phyloP scores from a whole-genome alignment of 2,113 vertebrate genomes.

The Mola mola region DNA sequence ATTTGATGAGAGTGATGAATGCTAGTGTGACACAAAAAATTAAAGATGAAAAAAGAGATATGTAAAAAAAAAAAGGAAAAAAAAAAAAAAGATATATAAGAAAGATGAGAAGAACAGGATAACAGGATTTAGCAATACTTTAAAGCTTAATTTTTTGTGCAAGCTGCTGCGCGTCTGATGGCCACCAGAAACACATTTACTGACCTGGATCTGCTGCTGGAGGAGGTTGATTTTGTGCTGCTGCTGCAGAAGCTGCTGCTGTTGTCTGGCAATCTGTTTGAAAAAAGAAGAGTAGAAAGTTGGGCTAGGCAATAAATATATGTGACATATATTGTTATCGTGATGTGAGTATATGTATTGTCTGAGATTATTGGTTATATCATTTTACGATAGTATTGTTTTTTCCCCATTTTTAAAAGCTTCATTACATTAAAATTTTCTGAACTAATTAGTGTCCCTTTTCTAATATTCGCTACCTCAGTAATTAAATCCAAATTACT shows the following conservation, averaged over 20 bases:
- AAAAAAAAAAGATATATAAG: background rate
- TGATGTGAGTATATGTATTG: too few species aligned
- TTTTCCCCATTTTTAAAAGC: too few species aligned
- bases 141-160: conserved; percentile 47
- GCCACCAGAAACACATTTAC: conserved; percentile 72
- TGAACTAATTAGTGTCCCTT: too few species aligned
- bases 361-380: too few species aligned
- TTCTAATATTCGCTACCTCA: too few species aligned
- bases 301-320: background rate
- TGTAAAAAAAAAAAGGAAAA: conserved; percentile 4
- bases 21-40: conserved; percentile 65
- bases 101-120: conserved; percentile 8
- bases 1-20: conserved; percentile 72
- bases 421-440: too few species aligned
- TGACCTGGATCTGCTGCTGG: conserved; percentile 99
- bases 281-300: conserved; percentile 32
- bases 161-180: conserved; percentile 20
- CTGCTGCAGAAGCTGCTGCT: conserved; percentile 99
- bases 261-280: conserved; percentile 96
- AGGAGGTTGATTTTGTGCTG: conserved; percentile 99
- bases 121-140: conserved; percentile 29
- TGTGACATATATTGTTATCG: too few species aligned
- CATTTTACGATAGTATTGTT: too few species aligned
- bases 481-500: too few species aligned
- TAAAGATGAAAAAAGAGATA: conserved; percentile 38